A percentile compares a stretch with the other conserved stretches of the same genome.
Conservation (phyloP, 2,888 invertebrate genomes). For the Pyrocoelia pectoralis region DNA sequence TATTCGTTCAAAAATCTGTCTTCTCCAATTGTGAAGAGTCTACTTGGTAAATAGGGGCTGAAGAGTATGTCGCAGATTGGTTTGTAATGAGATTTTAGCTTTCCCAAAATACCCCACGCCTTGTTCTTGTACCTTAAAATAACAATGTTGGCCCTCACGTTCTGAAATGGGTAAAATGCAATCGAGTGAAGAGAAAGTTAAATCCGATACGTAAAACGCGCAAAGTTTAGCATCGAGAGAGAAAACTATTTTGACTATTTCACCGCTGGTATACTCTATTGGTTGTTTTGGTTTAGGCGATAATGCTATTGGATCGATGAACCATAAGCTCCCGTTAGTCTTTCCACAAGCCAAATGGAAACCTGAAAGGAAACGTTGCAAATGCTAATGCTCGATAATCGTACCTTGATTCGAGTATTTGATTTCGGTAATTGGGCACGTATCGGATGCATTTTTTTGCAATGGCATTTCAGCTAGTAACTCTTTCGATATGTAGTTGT, state of each 20-base stretch:
- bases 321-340: slow-evolving; percentile 66
- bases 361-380: slow-evolving; percentile 52
- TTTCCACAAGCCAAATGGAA: slow-evolving; percentile 67
- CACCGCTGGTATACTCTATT: slow-evolving; percentile 59
- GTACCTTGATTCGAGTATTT: slow-evolving; percentile 68
- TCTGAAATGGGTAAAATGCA: too few species aligned
- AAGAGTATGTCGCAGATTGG: slow-evolving; percentile 67
- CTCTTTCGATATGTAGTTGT: slow-evolving; percentile 57
- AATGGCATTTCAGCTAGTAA: slow-evolving; percentile 39
- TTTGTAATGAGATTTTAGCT: slow-evolving; percentile 69
- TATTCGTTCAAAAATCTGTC: slow-evolving; percentile 70
- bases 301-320: slow-evolving; percentile 67
- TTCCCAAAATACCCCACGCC: slow-evolving; percentile 66
- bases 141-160: too few species aligned
- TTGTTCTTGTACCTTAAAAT: slow-evolving; percentile 51
- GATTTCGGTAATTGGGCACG: slow-evolving; percentile 52
- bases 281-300: slow-evolving; percentile 60
- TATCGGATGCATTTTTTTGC: background rate
- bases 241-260: slow-evolving; percentile 64
- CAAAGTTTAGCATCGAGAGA: slow-evolving; percentile 64
- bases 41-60: slow-evolving; percentile 57
- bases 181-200: too few species aligned
- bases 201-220: slow-evolving; percentile 64
- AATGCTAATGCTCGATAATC: background rate
- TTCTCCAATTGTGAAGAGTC: slow-evolving; percentile 66